Conservation (phyloP, 2,113 vertebrate species). For the Laticauda laticaudata region DNA sequence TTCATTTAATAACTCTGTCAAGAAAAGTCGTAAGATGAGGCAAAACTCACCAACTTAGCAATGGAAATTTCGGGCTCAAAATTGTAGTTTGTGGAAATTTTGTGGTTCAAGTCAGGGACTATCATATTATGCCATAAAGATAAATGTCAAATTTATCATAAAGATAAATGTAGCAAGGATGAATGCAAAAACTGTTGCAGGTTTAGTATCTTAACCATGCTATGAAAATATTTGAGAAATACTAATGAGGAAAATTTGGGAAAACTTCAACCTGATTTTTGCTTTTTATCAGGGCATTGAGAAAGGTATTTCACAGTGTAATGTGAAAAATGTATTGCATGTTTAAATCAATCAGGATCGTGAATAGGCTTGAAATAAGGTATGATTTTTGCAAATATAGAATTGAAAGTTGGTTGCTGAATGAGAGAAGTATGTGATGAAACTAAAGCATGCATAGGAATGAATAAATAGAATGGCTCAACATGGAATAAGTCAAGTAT, state of each 20-base stretch:
- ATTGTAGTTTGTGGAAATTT: neutral
- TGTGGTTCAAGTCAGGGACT: neutral
- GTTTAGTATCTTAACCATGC: too few relatives aligned
- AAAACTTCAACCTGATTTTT: neutral
- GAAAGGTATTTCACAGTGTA: neutral
- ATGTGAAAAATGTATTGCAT: neutral
- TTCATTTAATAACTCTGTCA: neutral
- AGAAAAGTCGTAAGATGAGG: neutral
- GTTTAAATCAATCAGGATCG: neutral
- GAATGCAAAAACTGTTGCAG: neutral
- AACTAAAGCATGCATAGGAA: neutral
- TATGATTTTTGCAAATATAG: neutral
- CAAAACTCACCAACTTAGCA: neutral
- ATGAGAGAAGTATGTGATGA: neutral
- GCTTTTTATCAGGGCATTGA: neutral
- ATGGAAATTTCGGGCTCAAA: neutral
- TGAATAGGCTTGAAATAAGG: neutral
- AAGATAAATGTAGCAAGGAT: neutral
- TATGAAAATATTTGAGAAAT: neutral
- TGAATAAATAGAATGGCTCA: neutral
- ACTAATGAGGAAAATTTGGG: neutral
- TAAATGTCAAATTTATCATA: neutral
- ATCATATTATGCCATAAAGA: neutral
- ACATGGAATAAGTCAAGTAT: neutral
- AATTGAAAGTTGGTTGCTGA: neutral